Percentiles rank a stretch among this genome's conserved stretches.
These are phyloP conservation scores for Epirrhoe tristata DNA, from an alignment of 2,888 invertebrate genomes.

Conservation along the genomic window DNA sequence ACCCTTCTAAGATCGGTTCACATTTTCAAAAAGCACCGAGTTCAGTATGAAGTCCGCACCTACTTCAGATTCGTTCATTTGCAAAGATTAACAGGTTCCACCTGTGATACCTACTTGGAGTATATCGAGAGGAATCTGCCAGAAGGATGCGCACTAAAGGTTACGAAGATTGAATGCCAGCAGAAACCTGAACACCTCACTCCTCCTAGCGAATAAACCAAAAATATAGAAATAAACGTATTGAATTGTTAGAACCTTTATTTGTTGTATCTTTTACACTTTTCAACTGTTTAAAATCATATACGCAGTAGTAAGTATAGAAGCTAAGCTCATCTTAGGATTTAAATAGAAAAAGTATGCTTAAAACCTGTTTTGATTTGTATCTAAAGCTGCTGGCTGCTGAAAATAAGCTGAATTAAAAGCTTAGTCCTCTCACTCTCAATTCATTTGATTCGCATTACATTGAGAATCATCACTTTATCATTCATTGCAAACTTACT, in stretches of 20 bases:
- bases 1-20: slow-evolving; percentile 95
- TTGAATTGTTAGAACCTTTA: slow-evolving; percentile 18
- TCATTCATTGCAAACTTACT: too few relatives aligned
- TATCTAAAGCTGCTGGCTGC: too few relatives aligned
- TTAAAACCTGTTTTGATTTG: too few relatives aligned
- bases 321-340: background rate
- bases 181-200: slow-evolving; percentile 84
- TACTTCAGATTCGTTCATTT: slow-evolving; percentile 94
- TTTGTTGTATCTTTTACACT: background rate
- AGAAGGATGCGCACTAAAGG: slow-evolving; percentile 98
- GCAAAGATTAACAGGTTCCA: slow-evolving; percentile 95
- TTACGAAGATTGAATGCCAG: slow-evolving; percentile 90
- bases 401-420: too few relatives aligned
- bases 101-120: slow-evolving; percentile 97
- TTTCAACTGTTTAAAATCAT: background rate
- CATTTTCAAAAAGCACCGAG: slow-evolving; percentile 96
- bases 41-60: slow-evolving; percentile 98
- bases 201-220: slow-evolving; percentile 62
- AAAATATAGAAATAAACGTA: slow-evolving; percentile 53
- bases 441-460: too few relatives aligned
- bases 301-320: background rate
- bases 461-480: too few relatives aligned
- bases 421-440: too few relatives aligned
- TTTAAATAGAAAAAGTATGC: background rate
- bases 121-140: slow-evolving; percentile 98